Evolutionary conservation across 2,797 vertebrate genomes (phyloP), one percentile per base, ranked within the genome.

Genomic region (Esox masquinongy): DNA sequence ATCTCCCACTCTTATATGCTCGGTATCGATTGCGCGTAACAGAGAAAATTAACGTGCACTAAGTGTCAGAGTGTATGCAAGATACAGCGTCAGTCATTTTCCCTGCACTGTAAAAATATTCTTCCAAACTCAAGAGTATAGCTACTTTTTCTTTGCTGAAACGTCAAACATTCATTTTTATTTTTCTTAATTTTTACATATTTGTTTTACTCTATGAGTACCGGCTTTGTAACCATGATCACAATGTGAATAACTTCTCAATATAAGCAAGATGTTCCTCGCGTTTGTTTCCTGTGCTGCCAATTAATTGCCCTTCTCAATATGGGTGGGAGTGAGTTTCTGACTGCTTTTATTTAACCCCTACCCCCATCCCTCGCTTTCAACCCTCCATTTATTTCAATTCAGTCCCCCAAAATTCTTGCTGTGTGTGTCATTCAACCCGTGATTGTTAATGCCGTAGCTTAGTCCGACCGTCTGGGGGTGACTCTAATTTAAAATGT

Each of bases 401-500:
- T 39, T 74, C 80, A 83, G 70, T 85, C 81, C 85, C 80, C 81
- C 49, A 51, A 86, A 79, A 84, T 72, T 85, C 75, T 84, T 86
- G 81, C 82, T 73, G 86, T 69, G 82, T 75, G 87, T 79, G 86
- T 90, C 82, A 93, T 91, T 89, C 88, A 88, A 84, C 79, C 81
- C 79, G 75, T 26, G 85, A 80, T 79, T 79, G 87, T 82, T 85
- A 80, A 88, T 89, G 88, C 86, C 88, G 91, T 83, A 61, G 43
- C 43, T 47, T 79, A 82, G 91, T 75, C 89, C 89, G 91, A 80
- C 74, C 69, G 86, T 82, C 90, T 85, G 68, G 85, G 43, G 82
- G 87, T 91, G 93, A 94, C 92, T 94, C 92, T 92, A 92, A 92
- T 94, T 94, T 94, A 90, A 93, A 93, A 88, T 78, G 91, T 92